These are phyloP conservation scores for Drosophila carrolli DNA, from an alignment of 1,140 invertebrate genomes.

Conservation along the genomic window DNA sequence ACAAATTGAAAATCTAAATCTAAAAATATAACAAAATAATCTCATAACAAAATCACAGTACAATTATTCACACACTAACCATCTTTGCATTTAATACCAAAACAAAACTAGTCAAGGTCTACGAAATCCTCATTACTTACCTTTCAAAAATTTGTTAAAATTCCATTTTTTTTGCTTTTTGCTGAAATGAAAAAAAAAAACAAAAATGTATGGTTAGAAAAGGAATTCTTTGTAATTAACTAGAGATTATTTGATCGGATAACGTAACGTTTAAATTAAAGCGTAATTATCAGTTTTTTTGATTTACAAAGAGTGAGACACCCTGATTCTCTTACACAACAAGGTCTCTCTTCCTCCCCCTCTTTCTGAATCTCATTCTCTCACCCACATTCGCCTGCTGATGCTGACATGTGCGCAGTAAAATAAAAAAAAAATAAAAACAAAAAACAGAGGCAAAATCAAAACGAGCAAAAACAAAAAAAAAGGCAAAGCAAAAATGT, in stretches of 20 bases:
- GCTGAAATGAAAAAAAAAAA: slow-evolving; percentile 61
- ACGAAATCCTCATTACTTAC: slow-evolving; percentile 40
- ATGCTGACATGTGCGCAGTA: slow-evolving; percentile 74
- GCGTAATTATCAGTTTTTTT: slow-evolving; percentile 24
- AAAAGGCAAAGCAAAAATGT: slow-evolving; percentile 63
- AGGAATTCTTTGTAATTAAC: slow-evolving; percentile 9
- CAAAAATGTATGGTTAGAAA: slow-evolving; percentile 19
- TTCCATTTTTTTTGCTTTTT: slow-evolving; percentile 71
- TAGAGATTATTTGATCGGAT: slow-evolving; percentile 1
- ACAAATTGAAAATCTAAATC: not conserved
- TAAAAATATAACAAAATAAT: slow-evolving; percentile 1
- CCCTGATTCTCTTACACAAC: slow-evolving; percentile 71
- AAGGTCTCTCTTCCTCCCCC: slow-evolving; percentile 13
- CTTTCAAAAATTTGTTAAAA: slow-evolving; percentile 71
- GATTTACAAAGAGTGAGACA: slow-evolving; percentile 22
- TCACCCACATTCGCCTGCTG: slow-evolving; percentile 26
- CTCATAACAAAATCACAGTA: not conserved
- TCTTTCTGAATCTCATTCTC: slow-evolving; percentile 17
- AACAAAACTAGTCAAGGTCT: not conserved
- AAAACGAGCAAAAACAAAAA: slow-evolving; percentile 64
- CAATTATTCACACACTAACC: not conserved
- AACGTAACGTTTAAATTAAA: slow-evolving; percentile 23
- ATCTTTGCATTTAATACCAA: not conserved
- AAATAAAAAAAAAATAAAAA: slow-evolving; percentile 35
- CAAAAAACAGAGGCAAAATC: slow-evolving; percentile 33